Evolutionary conservation across 1,140 invertebrate genomes (phyloP), one percentile per base, ranked within the genome.

Genomic region (Hylaeus volcanicus): DNA sequence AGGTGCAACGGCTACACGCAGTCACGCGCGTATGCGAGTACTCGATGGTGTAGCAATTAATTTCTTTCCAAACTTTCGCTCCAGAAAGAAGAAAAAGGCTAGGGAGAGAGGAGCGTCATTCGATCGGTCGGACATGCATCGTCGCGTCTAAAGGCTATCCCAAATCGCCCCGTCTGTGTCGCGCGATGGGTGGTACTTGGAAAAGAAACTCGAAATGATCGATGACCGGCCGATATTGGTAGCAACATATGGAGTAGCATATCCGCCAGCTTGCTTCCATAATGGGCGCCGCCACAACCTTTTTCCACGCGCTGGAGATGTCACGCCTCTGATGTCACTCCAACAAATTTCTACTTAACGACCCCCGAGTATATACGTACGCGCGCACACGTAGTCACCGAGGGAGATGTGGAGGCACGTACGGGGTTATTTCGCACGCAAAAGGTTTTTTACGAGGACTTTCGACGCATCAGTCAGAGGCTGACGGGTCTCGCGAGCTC

Each of bases 151-250:
- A 60, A 41, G 66, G 61, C 65, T 60, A 73, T 65, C 73, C 55
- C 15, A 73, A 87, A 87, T 84, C 69, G 60, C 45, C 39, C 71
- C 37, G 43, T 74, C 56, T 60, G 55, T 73, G 76, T 53, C 68
- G 72, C 58, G n/a, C 41, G 66, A 81, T 65, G 51, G 83, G 56
- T 61, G 60, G 70, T 64, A 74, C 79, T 83, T 45, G 53, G 58
- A 73, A 72, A 82, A 82, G 75, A 86, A 84, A 41, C 69, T 72
- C 64, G 56, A 82, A 85, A 87, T 89, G 85, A 89, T 89, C 85
- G 88, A 88, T 89, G 88, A 75, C 74, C 85, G 74, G 68, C 81
- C 82, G 85, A 89, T 89, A 89, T 89, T 88, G 88, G 80, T 87
- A 88, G 88, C 86, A 79, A 85, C 88, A 89, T 87, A 87, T 89